Evolutionary conservation across 2,888 invertebrate species (phyloP).

Genomic region (Thymelicus acteon): DNA sequence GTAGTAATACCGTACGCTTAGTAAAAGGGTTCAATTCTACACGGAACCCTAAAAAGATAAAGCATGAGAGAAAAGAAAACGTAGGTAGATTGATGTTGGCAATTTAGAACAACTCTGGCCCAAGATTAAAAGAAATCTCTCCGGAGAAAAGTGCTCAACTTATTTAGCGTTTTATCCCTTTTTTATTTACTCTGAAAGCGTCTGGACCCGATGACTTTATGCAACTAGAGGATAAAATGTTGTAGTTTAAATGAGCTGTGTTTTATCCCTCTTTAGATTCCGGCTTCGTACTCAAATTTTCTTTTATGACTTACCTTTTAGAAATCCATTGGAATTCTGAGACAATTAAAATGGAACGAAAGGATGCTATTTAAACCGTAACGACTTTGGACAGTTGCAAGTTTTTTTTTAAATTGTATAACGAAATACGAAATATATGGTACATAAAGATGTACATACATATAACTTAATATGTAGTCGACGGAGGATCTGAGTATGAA

Average conservation of each 20-base stretch:
- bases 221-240: constrained; percentile 36
- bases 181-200: constrained; percentile 50
- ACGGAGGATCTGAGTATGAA: too few species aligned
- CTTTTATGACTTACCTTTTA: constrained; percentile 15
- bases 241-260: constrained; percentile 36
- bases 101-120: constrained; percentile 61
- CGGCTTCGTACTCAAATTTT: constrained; percentile 7
- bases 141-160: constrained; percentile 54
- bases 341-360: neutral
- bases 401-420: too few species aligned
- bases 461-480: too few species aligned
- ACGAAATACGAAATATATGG: too few species aligned
- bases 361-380: neutral
- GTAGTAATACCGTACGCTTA: neutral
- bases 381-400: too few species aligned
- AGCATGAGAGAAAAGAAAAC: constrained; percentile 54
- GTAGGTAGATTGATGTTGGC: constrained; percentile 65
- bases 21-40: neutral
- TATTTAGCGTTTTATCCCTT: constrained; percentile 53
- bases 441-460: too few species aligned
- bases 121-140: constrained; percentile 72
- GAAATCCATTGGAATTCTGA: constrained; percentile 2
- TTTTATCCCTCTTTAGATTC: constrained; percentile 23
- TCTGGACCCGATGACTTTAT: constrained; percentile 38
- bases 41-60: constrained; percentile 47